Evolutionary conservation across 2,797 vertebrate genomes (phyloP).

Genomic region (Adelosebastes latens): DNA sequence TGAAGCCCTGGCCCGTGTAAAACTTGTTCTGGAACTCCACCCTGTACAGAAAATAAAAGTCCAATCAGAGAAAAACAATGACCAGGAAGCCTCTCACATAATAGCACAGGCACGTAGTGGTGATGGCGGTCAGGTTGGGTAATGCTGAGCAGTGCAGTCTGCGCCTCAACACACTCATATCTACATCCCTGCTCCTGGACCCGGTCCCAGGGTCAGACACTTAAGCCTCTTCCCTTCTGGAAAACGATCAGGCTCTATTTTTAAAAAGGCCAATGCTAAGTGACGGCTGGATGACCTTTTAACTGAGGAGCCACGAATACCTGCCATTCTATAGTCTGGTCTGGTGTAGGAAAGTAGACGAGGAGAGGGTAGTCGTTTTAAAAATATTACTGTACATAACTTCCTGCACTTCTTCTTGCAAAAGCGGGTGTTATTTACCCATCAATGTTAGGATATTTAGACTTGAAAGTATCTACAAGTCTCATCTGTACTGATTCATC

Average conservation of each 20-base stretch:
- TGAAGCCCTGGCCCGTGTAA: conserved; percentile 93
- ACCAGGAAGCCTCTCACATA: not conserved
- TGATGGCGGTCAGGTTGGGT: not conserved
- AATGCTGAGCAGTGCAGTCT: conserved; percentile 17
- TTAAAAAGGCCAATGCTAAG: conserved; percentile 49
- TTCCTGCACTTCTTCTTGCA: not conserved
- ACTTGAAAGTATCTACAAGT: not conserved
- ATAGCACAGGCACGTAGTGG: not conserved
- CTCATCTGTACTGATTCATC: not conserved
- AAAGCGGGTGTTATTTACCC: not conserved
- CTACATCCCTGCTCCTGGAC: conserved; percentile 21
- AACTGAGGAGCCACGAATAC: conserved; percentile 37
- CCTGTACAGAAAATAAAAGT: conserved; percentile 77
- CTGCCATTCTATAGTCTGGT: conserved; percentile 22
- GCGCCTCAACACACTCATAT: conserved; percentile 7
- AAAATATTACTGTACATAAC: not conserved
- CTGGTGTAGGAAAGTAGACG: not conserved
- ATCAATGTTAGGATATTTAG: not conserved
- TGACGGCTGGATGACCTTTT: conserved; percentile 63
- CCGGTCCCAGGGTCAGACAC: conserved; percentile 26
- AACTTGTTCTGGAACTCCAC: conserved; percentile 99
- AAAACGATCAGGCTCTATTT: conserved; percentile 71
- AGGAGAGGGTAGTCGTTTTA: not conserved
- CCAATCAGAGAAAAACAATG: not conserved
- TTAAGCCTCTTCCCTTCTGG: conserved; percentile 44